Percentiles rank a stretch among this genome's conserved stretches.
Evolutionary conservation across 2,888 invertebrate genomes (phyloP).

Genomic region (Caenorhabditis virilis): DNA sequence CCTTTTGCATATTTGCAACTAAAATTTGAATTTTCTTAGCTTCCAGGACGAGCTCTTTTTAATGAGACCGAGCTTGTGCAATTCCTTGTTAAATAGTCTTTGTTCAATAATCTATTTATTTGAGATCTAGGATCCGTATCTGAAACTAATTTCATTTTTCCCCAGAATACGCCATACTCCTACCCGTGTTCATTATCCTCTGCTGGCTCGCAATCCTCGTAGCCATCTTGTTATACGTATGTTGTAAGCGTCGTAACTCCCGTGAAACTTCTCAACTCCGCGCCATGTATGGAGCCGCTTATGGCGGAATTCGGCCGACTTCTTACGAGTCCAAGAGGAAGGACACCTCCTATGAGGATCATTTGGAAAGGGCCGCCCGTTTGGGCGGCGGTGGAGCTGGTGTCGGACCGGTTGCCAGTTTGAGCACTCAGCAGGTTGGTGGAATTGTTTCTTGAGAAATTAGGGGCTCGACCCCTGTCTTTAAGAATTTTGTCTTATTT

Average conservation of each 20-base stretch:
- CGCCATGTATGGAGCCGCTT: conserved; percentile 63
- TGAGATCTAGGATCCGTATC: too few relatives aligned
- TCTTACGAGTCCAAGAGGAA: conserved; percentile 47
- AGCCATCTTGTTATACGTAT: too few relatives aligned
- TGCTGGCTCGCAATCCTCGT: conserved; percentile 66
- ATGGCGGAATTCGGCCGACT: conserved; percentile 65
- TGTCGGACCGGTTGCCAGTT: conserved; percentile 63
- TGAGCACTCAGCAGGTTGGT: conserved; percentile 45
- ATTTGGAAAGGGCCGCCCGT: conserved; percentile 66
- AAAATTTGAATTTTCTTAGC: not conserved
- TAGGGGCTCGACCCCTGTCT: too few relatives aligned
- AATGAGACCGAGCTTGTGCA: too few relatives aligned
- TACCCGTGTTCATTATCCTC: conserved; percentile 65
- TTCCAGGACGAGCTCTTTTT: not conserved
- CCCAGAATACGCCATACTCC: conserved; percentile 59
- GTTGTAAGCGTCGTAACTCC: too few relatives aligned
- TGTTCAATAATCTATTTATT: too few relatives aligned
- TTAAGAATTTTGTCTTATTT: too few relatives aligned
- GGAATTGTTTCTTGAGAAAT: conserved; percentile 17
- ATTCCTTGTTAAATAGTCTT: too few relatives aligned
- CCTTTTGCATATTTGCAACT: too few relatives aligned
- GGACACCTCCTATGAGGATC: conserved; percentile 65
- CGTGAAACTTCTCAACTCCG: conserved; percentile 45
- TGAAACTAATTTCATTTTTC: too few relatives aligned
- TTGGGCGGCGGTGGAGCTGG: conserved; percentile 67